Evolutionary conservation across 2,797 vertebrate species (phyloP).

Genomic region (Selene dorsalis): DNA sequence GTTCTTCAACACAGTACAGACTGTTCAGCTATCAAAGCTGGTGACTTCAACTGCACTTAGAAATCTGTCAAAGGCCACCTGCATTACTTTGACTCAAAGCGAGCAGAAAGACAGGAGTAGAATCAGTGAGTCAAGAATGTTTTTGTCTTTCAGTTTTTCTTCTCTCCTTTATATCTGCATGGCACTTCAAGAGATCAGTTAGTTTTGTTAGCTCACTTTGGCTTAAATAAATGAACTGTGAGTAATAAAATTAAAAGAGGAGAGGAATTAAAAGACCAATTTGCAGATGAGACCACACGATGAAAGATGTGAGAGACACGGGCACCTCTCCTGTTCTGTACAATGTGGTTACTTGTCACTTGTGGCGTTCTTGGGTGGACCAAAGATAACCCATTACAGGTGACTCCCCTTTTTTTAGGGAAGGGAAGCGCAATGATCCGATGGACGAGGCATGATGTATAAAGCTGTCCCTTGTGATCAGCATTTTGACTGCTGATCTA

Average conservation of each 20-base stretch:
- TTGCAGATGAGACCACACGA: neutral
- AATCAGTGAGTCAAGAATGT: neutral
- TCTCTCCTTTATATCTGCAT: neutral
- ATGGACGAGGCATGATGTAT: constrained; percentile 52
- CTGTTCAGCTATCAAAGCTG: neutral
- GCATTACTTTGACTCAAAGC: constrained; percentile 3
- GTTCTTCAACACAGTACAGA: neutral
- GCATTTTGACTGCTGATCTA: constrained; percentile 73
- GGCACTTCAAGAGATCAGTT: neutral
- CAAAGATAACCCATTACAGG: constrained; percentile 26
- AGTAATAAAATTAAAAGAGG: neutral
- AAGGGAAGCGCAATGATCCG: constrained; percentile 57
- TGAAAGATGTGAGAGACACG: neutral
- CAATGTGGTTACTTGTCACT: neutral
- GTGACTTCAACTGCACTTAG: neutral
- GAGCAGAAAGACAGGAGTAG: neutral
- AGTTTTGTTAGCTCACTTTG: neutral
- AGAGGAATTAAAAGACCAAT: neutral
- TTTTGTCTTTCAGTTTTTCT: neutral
- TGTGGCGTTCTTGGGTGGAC: neutral
- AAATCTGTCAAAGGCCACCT: constrained; percentile 13
- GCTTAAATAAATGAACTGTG: neutral
- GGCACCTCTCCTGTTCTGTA: too few relatives aligned
- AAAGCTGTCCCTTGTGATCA: constrained; percentile 71
- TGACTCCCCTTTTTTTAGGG: constrained; percentile 50